These are phyloP conservation scores for Chionodraco myersi DNA, from an alignment of 2,113 vertebrate species.

Conservation along the genomic window DNA sequence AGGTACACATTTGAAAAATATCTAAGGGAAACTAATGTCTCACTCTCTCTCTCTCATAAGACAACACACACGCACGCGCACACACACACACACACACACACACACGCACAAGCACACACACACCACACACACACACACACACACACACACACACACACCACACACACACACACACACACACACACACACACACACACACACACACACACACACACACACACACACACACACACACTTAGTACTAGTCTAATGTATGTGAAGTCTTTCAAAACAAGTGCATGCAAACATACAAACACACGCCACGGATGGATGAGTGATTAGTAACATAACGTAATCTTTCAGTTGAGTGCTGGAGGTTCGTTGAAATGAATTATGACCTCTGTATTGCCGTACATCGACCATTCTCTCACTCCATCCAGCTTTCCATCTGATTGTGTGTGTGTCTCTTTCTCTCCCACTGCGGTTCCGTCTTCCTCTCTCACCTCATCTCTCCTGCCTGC, in stretches of 20 bases:
- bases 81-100: not conserved
- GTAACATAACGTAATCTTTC: slow-evolving; percentile 74
- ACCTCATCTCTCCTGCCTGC: slow-evolving; percentile 45
- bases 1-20: slow-evolving; percentile 36
- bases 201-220: slow-evolving; percentile 3
- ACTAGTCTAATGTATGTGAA: slow-evolving; percentile 54
- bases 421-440: not conserved
- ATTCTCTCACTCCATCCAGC: slow-evolving; percentile 37
- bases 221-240: slow-evolving; percentile 51
- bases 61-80: not conserved
- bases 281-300: slow-evolving; percentile 37
- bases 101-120: slow-evolving; percentile 4
- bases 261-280: slow-evolving; percentile 52
- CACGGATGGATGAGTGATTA: slow-evolving; percentile 66
- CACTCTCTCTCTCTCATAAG: not conserved
- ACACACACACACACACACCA: slow-evolving; percentile 28
- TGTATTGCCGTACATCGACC: slow-evolving; percentile 46
- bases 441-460: not conserved
- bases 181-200: not conserved
- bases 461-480: slow-evolving; percentile 24
- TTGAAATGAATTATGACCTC: slow-evolving; percentile 72
- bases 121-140: not conserved
- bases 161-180: not conserved
- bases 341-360: slow-evolving; percentile 61
- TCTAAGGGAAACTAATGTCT: slow-evolving; percentile 38